Base-by-base conservation (phyloP, 2,888 invertebrate genomes). In the Digitonthophagus gazella region DNA sequence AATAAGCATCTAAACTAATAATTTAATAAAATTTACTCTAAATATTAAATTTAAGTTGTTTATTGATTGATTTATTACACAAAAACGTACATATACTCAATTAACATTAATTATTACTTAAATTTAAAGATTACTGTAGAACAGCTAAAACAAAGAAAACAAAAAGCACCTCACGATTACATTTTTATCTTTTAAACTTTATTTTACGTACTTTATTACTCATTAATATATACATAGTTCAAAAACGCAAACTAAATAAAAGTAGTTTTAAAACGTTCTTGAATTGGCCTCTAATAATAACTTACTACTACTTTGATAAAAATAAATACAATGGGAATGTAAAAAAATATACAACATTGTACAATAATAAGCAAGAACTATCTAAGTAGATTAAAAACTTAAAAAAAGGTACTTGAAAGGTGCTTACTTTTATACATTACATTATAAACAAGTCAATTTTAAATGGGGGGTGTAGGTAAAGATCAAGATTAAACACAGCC, bases 401-500 rank as follows among this genome's bases (percentile, higher is more conserved):
- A 44, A 6, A 44, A 44, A 1, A 44, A 44, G n/a, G n/a, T n/a
- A n/a, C n/a, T n/a, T n/a, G n/a, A 44, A 44, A 44, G 28, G 28
- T 44, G 28, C 28, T 44, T 3, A 8, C 28, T 44, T 44, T 44
- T 44, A 44, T 44, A 11, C 28, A n/a, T n/a, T n/a, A n/a, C n/a
- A n/a, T n/a, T n/a, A n/a, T n/a, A 44, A 44, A 44, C 6, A 44
- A 44, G 28, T 44, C 28, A 44, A 44, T 11, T 44, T 44, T 44
- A 44, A 44, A 44, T n/a, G n/a, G n/a, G 28, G 11, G 28, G 28
- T 18, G 58, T 58, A n/a, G n/a, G n/a, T n/a, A 61, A 16, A 61
- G 20, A 61, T n/a, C 18, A 61, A 61, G 20, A 18, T 61, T 4
- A 8, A 19, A 61, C 61, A 61, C 61, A 61, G 61, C 61, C 61